Conservation (phyloP, 2,888 invertebrate species). For the Rhopalosiphum nymphaeae region DNA sequence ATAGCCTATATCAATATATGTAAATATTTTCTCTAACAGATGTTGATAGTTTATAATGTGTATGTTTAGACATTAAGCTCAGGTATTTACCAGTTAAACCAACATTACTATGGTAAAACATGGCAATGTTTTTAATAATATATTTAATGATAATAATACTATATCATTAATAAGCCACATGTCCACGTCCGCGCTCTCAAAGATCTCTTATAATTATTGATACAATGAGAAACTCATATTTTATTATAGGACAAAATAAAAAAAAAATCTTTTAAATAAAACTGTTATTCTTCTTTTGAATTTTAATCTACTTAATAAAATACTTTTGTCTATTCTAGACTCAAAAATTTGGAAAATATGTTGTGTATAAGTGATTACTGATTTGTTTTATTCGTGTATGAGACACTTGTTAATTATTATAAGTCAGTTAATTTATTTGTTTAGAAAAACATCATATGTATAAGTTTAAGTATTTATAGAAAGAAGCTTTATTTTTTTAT, state of each 20-base stretch:
- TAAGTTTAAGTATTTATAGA: neutral
- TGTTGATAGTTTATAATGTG: neutral
- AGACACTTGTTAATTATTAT: neutral
- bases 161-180: neutral
- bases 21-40: neutral
- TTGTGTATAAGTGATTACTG: neutral
- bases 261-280: neutral
- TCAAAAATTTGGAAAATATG: neutral
- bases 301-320: neutral
- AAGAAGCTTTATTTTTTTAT: neutral
- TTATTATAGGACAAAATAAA: neutral
- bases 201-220: neutral
- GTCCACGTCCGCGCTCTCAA: neutral
- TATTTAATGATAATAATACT: neutral
- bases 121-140: neutral
- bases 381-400: neutral
- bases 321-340: neutral
- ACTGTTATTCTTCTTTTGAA: neutral
- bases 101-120: neutral
- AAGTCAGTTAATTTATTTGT: neutral
- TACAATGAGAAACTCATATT: neutral
- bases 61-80: neutral
- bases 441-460: neutral
- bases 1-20: neutral
- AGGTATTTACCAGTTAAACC: neutral